Conservation (phyloP, 2,797 vertebrate genomes). For the Chromis chromis region DNA sequence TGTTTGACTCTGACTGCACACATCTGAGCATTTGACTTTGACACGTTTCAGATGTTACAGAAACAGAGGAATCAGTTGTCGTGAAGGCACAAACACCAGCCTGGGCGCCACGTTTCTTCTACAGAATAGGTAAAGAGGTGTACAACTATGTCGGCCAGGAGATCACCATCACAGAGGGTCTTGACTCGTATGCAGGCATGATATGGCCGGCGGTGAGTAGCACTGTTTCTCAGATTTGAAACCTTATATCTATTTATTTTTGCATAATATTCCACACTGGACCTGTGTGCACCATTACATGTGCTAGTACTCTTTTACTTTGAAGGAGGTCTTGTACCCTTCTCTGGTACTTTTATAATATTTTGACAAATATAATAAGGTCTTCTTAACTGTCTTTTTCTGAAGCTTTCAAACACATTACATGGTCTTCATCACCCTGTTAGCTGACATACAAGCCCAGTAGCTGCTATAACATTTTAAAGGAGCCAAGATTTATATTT, state of each 20-base stretch:
- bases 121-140: slow-evolving; percentile 83
- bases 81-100: slow-evolving; percentile 16
- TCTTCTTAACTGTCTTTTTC: not conserved
- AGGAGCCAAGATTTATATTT: not conserved
- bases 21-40: slow-evolving; percentile 10
- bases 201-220: slow-evolving; percentile 92
- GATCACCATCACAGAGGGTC: slow-evolving; percentile 88
- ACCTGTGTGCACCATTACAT: not conserved
- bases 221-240: not conserved
- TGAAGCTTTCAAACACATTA: not conserved
- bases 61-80: slow-evolving; percentile 16
- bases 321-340: no score
- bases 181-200: slow-evolving; percentile 88
- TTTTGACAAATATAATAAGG: not conserved
- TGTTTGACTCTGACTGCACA: not conserved
- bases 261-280: not conserved
- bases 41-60: slow-evolving; percentile 32
- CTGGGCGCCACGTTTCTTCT: slow-evolving; percentile 84
- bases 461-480: no score
- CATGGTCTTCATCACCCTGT: not conserved
- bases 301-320: not conserved
- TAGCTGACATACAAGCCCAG: not conserved
- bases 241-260: not conserved
- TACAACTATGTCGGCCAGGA: slow-evolving; percentile 84
- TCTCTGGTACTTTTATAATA: not conserved